These are phyloP conservation scores for Eonycteris spelaea DNA, from an alignment of 2,113 vertebrate genomes.

Conservation along the genomic window DNA sequence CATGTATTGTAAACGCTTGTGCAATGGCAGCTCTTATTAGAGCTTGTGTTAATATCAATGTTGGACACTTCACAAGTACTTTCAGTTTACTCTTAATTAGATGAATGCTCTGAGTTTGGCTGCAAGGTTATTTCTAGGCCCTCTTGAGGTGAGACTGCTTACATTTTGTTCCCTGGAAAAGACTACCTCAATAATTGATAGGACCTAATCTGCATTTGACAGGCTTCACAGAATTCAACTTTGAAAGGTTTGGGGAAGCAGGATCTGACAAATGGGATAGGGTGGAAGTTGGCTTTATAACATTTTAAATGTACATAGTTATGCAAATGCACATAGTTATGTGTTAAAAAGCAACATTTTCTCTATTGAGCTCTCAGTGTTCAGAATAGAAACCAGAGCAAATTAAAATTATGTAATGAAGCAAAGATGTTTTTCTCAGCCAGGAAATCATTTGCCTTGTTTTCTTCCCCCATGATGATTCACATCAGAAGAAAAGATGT, in stretches of 20 bases:
- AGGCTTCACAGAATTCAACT: slow-evolving; percentile 4
- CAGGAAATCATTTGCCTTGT: slow-evolving; percentile 68
- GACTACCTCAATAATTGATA: not conserved
- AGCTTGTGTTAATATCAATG: not conserved
- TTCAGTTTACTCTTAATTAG: not conserved
- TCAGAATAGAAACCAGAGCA: slow-evolving; percentile 62
- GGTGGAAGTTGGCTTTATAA: slow-evolving; percentile 20
- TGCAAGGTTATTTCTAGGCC: not conserved
- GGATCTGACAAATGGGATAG: not conserved
- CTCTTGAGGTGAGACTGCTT: not conserved
- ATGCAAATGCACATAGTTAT: slow-evolving; percentile 47
- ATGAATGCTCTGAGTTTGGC: not conserved
- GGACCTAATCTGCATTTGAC: not conserved
- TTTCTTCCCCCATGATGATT: slow-evolving; percentile 63
- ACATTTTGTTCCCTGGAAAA: not conserved
- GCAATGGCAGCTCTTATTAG: not conserved
- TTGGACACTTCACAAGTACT: not conserved
- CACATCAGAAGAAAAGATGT: slow-evolving; percentile 62
- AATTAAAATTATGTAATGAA: slow-evolving; percentile 74
- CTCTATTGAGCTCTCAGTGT: slow-evolving; percentile 58
- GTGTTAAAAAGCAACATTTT: slow-evolving; percentile 55
- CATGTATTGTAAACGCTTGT: not conserved
- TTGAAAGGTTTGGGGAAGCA: slow-evolving; percentile 7
- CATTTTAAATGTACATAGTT: slow-evolving; percentile 41
- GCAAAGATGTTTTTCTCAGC: slow-evolving; percentile 62